phyloP scores from a whole-genome alignment of 53 echinoderm and acorn worm species.

The Patiria pectinifera region DNA sequence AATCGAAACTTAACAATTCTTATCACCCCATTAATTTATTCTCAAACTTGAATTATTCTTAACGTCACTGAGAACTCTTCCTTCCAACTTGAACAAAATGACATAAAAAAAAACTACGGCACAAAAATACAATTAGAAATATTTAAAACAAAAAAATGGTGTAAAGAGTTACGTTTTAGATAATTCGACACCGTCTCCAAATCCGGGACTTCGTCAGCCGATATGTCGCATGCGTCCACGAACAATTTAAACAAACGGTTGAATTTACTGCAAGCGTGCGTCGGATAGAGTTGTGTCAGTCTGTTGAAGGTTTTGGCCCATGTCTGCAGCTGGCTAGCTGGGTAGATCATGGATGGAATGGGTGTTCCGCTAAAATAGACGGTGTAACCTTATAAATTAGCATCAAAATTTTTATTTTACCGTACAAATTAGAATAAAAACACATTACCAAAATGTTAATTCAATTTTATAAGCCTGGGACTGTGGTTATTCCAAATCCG shows the following conservation, averaged over 20 bases:
- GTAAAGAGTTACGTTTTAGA: slow-evolving; percentile 72
- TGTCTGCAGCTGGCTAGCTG: slow-evolving; percentile 77
- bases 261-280: slow-evolving; percentile 87
- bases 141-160: not conserved
- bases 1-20: too few species aligned
- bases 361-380: slow-evolving; percentile 64
- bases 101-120: not conserved
- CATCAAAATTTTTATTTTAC: not conserved
- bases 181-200: slow-evolving; percentile 84
- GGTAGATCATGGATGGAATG: slow-evolving; percentile 76
- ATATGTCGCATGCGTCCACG: slow-evolving; percentile 67
- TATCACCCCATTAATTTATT: too few species aligned
- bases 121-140: not conserved
- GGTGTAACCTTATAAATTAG: not conserved
- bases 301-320: slow-evolving; percentile 80
- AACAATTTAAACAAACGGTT: slow-evolving; percentile 70
- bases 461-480: too few species aligned
- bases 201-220: slow-evolving; percentile 80
- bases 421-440: too few species aligned
- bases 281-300: slow-evolving; percentile 79
- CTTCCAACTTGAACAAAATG: not conserved
- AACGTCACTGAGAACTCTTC: too few species aligned
- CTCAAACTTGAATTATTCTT: too few species aligned
- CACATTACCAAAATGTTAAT: too few species aligned
- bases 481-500: too few species aligned